phyloP scores from a whole-genome alignment of 2,888 invertebrate species.

The Ormyrus labotus region DNA sequence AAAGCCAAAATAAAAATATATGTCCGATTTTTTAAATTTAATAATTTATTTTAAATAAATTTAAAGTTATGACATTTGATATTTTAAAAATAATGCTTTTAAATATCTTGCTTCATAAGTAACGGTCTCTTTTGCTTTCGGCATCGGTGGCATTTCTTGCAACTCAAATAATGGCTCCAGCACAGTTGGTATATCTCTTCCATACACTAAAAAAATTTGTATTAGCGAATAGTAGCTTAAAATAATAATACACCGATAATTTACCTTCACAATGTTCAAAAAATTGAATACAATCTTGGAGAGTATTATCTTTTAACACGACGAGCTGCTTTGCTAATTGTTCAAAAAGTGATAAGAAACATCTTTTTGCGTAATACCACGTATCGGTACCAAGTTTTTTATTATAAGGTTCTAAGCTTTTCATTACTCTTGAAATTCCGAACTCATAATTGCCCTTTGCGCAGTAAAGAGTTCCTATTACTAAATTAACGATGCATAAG shows the following conservation, averaged over 20 bases:
- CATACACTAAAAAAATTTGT: constrained; percentile 80
- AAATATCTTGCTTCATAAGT: constrained; percentile 92
- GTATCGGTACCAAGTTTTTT: constrained; percentile 98
- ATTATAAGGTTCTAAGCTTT: constrained; percentile 95
- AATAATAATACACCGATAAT: no score
- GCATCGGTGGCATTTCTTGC: constrained; percentile 80
- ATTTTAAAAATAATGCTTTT: constrained; percentile 86
- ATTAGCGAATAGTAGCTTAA: no score
- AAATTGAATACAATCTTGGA: constrained; percentile 92
- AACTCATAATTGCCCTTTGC: constrained; percentile 99
- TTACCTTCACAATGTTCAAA: constrained; percentile 91
- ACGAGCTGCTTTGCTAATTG: constrained; percentile 94
- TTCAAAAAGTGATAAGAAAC: constrained; percentile 94
- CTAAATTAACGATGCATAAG: constrained; percentile 97
- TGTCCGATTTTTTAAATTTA: no score
- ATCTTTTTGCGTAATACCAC: constrained; percentile 98
- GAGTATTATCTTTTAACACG: constrained; percentile 89
- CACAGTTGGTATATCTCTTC: constrained; percentile 88
- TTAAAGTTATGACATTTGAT: constrained; percentile 75
- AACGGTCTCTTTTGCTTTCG: constrained; percentile 90
- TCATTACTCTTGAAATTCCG: constrained; percentile 97
- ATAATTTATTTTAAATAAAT: no score
- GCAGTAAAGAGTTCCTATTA: constrained; percentile 98
- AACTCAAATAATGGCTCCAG: constrained; percentile 89
- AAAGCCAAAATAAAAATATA: constrained; percentile 2